Conservation (phyloP, 2,888 invertebrate species). For the Acrocera orbiculus region DNA sequence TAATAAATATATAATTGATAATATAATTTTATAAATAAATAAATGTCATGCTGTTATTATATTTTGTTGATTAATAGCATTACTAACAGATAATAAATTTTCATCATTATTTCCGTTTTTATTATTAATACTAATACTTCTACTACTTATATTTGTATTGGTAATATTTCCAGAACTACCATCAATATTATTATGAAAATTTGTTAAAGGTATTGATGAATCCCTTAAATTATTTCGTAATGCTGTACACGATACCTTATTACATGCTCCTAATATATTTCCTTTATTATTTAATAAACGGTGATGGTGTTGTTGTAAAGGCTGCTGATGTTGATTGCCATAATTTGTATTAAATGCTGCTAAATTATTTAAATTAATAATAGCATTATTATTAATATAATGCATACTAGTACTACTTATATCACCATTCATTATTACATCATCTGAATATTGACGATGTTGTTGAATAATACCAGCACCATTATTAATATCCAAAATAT, state of each 20-base stretch:
- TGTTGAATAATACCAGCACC: slow-evolving; percentile 14
- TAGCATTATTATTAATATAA: slow-evolving; percentile 6
- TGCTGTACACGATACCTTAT: no score
- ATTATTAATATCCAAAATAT: slow-evolving; percentile 7
- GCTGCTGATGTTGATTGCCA: no score
- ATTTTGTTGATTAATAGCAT: slow-evolving; percentile 10
- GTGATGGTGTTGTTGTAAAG: slow-evolving; percentile 10
- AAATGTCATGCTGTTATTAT: slow-evolving; percentile 13
- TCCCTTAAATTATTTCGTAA: no score
- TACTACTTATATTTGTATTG: neutral
- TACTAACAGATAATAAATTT: slow-evolving; percentile 5
- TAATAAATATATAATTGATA: slow-evolving; percentile 7
- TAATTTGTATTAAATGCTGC: no score
- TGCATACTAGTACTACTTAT: neutral
- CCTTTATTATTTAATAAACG: no score
- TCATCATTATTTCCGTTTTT: neutral
- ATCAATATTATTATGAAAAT: neutral
- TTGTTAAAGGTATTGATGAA: no score
- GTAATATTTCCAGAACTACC: neutral
- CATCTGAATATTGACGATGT: slow-evolving; percentile 20
- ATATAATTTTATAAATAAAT: slow-evolving; percentile 10
- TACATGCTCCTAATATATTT: no score
- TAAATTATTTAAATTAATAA: no score
- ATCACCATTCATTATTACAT: slow-evolving; percentile 20
- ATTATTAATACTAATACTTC: neutral